These are phyloP conservation scores for Telmatherina bonti DNA, from an alignment of 2,797 vertebrate species.

Conservation along the genomic window DNA sequence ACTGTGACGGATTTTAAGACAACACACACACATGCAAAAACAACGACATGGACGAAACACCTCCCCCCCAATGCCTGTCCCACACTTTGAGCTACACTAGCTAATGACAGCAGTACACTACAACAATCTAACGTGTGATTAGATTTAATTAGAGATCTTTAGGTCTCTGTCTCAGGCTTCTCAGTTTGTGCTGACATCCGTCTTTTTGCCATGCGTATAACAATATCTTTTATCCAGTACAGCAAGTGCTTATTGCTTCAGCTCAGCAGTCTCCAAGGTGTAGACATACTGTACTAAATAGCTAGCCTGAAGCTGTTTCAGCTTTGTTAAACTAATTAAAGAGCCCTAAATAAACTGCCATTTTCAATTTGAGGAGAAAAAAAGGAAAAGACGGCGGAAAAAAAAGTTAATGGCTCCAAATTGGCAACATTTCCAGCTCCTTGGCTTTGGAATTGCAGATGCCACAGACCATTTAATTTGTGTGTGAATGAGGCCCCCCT, in stretches of 20 bases:
- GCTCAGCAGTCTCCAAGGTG: constrained; percentile 21
- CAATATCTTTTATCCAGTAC: constrained; percentile 3
- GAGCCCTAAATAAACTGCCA: constrained; percentile 40
- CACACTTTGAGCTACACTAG: background rate
- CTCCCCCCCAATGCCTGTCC: no score
- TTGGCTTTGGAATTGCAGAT: constrained; percentile 42
- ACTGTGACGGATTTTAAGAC: no score
- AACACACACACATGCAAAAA: no score
- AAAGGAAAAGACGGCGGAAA: constrained; percentile 16
- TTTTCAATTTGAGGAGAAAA: constrained; percentile 11
- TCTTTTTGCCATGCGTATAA: background rate
- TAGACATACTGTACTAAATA: constrained; percentile 24
- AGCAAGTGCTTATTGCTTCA: constrained; percentile 9
- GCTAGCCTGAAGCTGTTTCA: constrained; percentile 38
- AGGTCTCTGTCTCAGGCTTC: background rate
- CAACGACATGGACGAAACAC: no score
- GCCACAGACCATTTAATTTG: constrained; percentile 50
- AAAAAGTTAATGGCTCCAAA: constrained; percentile 46
- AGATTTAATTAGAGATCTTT: background rate
- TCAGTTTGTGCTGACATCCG: background rate
- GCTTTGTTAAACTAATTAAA: constrained; percentile 59
- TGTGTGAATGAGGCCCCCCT: constrained; percentile 33
- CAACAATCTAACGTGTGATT: background rate
- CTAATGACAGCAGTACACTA: background rate
- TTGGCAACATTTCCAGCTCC: constrained; percentile 46